Conservation (phyloP, 2,797 vertebrate genomes). For the Enteromius anoplus region DNA sequence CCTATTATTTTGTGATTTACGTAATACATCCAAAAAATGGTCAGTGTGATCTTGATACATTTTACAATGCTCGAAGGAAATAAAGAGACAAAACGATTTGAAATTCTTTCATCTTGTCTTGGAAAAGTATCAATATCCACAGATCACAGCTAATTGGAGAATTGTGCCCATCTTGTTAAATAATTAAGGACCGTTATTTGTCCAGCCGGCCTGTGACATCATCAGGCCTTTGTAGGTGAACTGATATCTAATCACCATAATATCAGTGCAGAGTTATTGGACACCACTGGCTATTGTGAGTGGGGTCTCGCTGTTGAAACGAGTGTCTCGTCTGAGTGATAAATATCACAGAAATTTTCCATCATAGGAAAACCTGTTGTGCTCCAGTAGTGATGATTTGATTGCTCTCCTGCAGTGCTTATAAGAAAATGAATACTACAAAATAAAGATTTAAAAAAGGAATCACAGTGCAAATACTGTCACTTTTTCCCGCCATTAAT, state of each 20-base stretch:
- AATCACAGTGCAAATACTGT: constrained; percentile 8
- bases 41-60: background rate
- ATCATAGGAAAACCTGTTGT: constrained; percentile 29
- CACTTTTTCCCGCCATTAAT: background rate
- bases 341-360: constrained; percentile 55
- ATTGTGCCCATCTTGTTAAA: constrained; percentile 71
- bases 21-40: background rate
- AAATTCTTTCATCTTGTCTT: constrained; percentile 68
- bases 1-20: background rate
- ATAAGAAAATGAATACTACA: background rate
- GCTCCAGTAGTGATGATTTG: constrained; percentile 9
- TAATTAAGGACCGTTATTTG: constrained; percentile 81
- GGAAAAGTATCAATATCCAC: constrained; percentile 72
- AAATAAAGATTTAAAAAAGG: background rate
- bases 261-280: constrained; percentile 75
- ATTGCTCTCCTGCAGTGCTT: background rate
- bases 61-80: constrained; percentile 21
- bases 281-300: constrained; percentile 76
- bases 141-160: constrained; percentile 74
- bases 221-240: constrained; percentile 73
- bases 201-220: constrained; percentile 72
- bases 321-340: constrained; percentile 40
- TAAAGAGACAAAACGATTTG: constrained; percentile 34
- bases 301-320: constrained; percentile 65
- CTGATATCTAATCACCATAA: constrained; percentile 77